Conservation (phyloP, 2,113 vertebrate genomes). For the Xiphophorus hellerii region DNA sequence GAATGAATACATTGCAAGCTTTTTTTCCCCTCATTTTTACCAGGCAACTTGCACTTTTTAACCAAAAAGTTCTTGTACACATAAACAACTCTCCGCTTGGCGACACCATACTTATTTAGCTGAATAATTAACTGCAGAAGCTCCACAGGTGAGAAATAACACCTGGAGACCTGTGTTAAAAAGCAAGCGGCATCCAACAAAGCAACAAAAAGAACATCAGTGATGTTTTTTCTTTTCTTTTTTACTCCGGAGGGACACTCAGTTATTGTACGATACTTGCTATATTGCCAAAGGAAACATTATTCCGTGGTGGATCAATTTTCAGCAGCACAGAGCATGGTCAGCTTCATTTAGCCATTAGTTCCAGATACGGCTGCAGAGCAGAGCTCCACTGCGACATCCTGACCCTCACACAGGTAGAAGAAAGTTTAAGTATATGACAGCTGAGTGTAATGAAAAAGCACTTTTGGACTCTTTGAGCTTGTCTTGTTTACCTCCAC, state of each 20-base stretch:
- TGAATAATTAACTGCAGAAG: background rate
- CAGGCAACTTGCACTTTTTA: background rate
- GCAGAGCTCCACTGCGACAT: constrained; percentile 39
- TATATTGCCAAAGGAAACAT: constrained; percentile 38
- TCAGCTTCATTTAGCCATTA: constrained; percentile 48
- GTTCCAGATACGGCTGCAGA: constrained; percentile 22
- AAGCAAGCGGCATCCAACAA: constrained; percentile 2
- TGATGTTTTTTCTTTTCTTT: background rate
- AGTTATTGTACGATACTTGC: constrained; percentile 32
- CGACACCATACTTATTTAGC: background rate
- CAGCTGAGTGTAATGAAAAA: constrained; percentile 80
- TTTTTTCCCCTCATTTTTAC: background rate
- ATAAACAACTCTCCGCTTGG: background rate
- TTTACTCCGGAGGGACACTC: constrained; percentile 7
- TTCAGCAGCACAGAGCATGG: constrained; percentile 40
- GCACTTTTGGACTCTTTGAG: constrained; percentile 80
- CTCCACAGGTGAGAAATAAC: background rate
- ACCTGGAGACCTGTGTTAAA: constrained; percentile 6
- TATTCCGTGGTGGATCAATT: constrained; percentile 50
- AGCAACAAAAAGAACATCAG: constrained; percentile 13
- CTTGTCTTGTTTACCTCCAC: constrained; percentile 80
- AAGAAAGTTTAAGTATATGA: constrained; percentile 69
- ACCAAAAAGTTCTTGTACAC: background rate
- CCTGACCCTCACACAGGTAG: constrained; percentile 64
- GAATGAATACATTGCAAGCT: background rate